Evolutionary conservation across 2,797 vertebrate species (phyloP), one percentile per base, ranked within the genome.

Genomic region (Acipenser oxyrinchus): DNA sequence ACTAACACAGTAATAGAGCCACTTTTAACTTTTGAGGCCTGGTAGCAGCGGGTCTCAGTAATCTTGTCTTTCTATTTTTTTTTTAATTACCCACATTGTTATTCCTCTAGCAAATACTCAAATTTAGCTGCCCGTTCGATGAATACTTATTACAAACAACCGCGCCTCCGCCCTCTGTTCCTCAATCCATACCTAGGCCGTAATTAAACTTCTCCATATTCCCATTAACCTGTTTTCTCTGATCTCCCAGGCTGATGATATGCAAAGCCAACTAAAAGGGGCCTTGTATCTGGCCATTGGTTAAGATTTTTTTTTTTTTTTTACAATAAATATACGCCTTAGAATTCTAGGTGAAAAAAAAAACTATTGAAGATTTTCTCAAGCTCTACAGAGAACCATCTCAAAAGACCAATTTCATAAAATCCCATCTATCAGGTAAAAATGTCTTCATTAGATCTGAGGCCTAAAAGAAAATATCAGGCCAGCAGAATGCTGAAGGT

Each of bases 391-490:
- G 2, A 37, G 3, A 37, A 37, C 73, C 81, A 80, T 85, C 88
- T 89, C 84, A 89, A 88, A 93, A 90, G 84, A 85, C 84, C 84
- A 87, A 85, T 91, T 90, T 91, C 79, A 88, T 87, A 85, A 89
- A 87, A 87, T 88, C 85, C 77, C 80, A 82, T 76, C 64, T 89
- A 93, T 90, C 81, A 73, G 88, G 80, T 87, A 88, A 93, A 37
- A 93, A 89, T 79, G 82, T 92, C 91, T 94, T 92, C 91, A 93
- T 90, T 93, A 94, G 85, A 86, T 88, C 81, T 88, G 88, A 90
- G 87, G 75, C 88, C 89, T 88, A 83, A 89, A 91, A 92, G 90
- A 93, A 95, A 95, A 93, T 93, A 92, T 83, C 88, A 94, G 86
- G 84, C 82, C 87, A 89, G 86, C 82, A 89, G 93, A 92, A 93